Percentiles rank a stretch among this genome's conserved stretches.
These are phyloP conservation scores for Bothrops jararaca DNA, from an alignment of 2,113 vertebrate species.

Conservation along the genomic window DNA sequence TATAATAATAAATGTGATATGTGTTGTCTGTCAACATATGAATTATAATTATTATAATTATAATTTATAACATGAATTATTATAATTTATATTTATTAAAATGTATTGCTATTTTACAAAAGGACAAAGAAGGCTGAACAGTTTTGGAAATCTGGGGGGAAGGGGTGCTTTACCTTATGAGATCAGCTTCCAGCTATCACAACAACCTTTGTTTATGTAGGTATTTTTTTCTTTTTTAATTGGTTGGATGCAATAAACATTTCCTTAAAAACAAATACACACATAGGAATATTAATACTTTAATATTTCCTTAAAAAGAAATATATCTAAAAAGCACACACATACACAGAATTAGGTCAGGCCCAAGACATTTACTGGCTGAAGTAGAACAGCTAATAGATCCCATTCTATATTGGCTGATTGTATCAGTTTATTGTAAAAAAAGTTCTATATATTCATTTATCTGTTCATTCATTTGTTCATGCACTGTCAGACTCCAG, in stretches of 20 bases:
- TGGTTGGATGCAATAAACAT: not conserved
- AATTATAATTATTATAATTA: not conserved
- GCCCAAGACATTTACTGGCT: not conserved
- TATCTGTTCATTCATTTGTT: not conserved
- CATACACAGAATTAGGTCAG: not conserved
- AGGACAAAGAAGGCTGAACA: not conserved
- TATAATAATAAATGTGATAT: not conserved
- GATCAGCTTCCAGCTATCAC: not conserved
- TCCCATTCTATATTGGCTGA: not conserved
- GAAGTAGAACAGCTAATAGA: not conserved
- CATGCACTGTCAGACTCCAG: not conserved
- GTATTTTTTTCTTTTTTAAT: not conserved
- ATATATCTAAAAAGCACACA: not conserved
- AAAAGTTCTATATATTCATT: not conserved
- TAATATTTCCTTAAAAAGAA: not conserved
- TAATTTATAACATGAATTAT: not conserved
- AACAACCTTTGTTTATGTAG: not conserved
- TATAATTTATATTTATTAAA: not conserved
- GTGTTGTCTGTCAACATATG: not conserved
- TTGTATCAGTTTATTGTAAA: not conserved
- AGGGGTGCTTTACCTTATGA: not conserved
- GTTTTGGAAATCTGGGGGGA: not conserved
- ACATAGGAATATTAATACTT: not conserved
- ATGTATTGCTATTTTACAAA: not conserved
- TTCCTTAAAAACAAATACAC: not conserved